Percentiles rank a stretch among this genome's conserved stretches.
Conservation (phyloP, 2,113 vertebrate genomes). For the Athene noctua region DNA sequence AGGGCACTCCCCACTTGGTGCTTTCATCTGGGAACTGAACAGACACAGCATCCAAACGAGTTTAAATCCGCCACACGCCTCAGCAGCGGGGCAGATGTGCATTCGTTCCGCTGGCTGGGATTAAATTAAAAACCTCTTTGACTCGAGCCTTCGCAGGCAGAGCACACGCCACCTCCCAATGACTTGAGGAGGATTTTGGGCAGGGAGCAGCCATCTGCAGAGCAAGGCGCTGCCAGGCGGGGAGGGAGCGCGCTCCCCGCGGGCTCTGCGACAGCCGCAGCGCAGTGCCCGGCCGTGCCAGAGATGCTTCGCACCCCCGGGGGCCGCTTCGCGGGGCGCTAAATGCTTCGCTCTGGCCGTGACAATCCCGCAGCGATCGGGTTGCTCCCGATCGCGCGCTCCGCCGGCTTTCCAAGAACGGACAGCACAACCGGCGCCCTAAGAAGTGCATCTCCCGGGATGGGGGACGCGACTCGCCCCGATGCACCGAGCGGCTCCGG, state of each 20-base stretch:
- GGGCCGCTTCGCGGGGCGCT: neutral
- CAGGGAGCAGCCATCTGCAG: neutral
- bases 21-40: neutral
- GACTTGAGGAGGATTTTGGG: neutral
- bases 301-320: neutral
- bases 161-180: fast-evolving
- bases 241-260: neutral
- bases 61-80: neutral
- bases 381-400: neutral
- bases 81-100: fast-evolving
- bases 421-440: no score
- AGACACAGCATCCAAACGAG: neutral
- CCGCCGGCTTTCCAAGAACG: neutral
- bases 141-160: neutral
- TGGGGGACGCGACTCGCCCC: no score
- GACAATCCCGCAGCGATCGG: neutral
- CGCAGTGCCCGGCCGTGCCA: neutral
- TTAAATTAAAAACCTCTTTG: neutral
- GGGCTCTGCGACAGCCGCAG: neutral
- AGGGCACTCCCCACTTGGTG: neutral
- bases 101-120: neutral
- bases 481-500: neutral
- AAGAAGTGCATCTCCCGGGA: neutral
- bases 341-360: neutral
- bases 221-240: neutral